Evolutionary conservation across 2,888 invertebrate genomes (phyloP).

Genomic region (Ophion obscuratus): DNA sequence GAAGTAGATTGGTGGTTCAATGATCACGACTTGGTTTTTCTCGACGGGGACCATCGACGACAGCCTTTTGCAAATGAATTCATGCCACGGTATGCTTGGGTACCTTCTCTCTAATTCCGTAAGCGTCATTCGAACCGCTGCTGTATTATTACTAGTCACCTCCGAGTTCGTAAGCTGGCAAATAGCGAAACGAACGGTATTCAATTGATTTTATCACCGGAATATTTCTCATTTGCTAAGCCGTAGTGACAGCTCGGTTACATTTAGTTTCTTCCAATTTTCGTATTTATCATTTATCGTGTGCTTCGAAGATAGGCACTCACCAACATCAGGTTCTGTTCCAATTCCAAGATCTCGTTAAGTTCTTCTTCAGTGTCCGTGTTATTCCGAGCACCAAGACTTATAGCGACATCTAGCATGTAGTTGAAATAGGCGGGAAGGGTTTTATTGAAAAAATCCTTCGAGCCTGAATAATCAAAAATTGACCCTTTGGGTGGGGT

Average conservation of each 20-base stretch:
- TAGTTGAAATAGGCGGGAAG: too few relatives aligned
- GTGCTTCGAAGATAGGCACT: conserved; percentile 85
- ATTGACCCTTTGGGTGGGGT: too few relatives aligned
- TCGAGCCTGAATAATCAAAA: too few relatives aligned
- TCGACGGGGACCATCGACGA: conserved; percentile 87
- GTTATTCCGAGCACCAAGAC: conserved; percentile 92
- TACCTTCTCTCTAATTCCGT: conserved; percentile 90
- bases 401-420: conserved; percentile 89
- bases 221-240: not conserved
- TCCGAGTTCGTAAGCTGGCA: conserved; percentile 83
- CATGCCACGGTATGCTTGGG: conserved; percentile 91
- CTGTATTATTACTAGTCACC: too few relatives aligned
- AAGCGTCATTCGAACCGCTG: conserved; percentile 97
- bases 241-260: not conserved
- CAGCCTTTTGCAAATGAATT: conserved; percentile 93
- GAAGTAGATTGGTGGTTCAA: conserved; percentile 93
- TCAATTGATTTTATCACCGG: too few relatives aligned
- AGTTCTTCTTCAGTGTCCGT: conserved; percentile 89
- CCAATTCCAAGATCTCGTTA: conserved; percentile 87
- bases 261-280: too few relatives aligned
- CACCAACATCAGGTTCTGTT: conserved; percentile 95
- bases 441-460: too few relatives aligned
- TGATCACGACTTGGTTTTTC: conserved; percentile 91
- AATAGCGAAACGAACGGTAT: not conserved
- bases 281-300: too few relatives aligned